A percentile compares a stretch with the other conserved stretches of the same genome.
These are phyloP conservation scores for Linnaemya tessellans DNA, from an alignment of 2,888 invertebrate species.

Conservation along the genomic window DNA sequence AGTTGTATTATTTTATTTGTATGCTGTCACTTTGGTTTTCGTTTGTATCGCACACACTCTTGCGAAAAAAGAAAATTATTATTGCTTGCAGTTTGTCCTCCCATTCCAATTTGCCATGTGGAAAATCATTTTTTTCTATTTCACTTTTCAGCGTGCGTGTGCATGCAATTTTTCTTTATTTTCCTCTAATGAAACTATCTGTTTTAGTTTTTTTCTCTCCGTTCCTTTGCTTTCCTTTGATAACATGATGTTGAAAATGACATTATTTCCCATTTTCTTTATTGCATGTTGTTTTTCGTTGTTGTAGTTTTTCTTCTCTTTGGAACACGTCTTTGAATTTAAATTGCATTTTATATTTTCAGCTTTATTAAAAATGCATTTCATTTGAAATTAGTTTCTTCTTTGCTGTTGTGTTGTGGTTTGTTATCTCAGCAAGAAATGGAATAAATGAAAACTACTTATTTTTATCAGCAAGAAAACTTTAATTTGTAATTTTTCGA, in stretches of 20 bases:
- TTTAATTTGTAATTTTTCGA: no score
- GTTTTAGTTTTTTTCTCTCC: constrained; percentile 32
- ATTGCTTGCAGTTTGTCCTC: constrained; percentile 41
- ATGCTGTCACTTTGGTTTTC: constrained; percentile 68
- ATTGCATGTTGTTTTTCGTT: constrained; percentile 26
- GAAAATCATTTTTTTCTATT: constrained; percentile 45
- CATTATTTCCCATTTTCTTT: constrained; percentile 64
- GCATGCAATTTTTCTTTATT: constrained; percentile 33
- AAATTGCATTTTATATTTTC: constrained; percentile 80
- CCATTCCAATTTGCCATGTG: constrained; percentile 62
- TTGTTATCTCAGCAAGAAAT: constrained; percentile 51
- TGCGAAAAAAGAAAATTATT: constrained; percentile 43
- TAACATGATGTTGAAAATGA: constrained; percentile 68
- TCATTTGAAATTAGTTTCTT: constrained; percentile 72
- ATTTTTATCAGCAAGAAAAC: constrained; percentile 1
- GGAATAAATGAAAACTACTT: constrained; percentile 50
- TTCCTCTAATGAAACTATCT: constrained; percentile 51
- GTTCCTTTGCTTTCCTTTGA: constrained; percentile 50
- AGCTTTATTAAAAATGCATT: constrained; percentile 80
- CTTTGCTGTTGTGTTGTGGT: constrained; percentile 73
- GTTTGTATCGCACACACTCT: constrained; percentile 19
- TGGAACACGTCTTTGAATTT: constrained; percentile 80
- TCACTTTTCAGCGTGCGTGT: constrained; percentile 29
- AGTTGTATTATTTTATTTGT: constrained; percentile 58
- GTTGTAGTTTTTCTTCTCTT: constrained; percentile 50